Percentiles rank a stretch among this genome's conserved stretches.
Conservation (phyloP, 2,888 invertebrate species). For the Maniola hyperantus region DNA sequence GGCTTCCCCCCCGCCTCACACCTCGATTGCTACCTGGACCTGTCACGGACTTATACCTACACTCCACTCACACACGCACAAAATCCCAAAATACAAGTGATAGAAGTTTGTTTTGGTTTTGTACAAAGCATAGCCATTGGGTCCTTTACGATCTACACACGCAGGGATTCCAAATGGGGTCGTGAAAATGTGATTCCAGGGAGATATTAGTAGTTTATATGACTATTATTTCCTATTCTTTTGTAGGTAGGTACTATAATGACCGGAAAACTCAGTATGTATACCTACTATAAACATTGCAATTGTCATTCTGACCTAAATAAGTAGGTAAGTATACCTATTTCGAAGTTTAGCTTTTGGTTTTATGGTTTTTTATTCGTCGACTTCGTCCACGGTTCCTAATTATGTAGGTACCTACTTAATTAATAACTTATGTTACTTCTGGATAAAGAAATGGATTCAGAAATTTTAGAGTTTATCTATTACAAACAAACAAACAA, state of each 20-base stretch:
- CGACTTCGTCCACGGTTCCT: too few species aligned
- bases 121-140: constrained; percentile 56
- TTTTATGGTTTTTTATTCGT: too few species aligned
- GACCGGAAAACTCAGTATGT: constrained; percentile 3
- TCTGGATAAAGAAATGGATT: too few species aligned
- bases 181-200: constrained; percentile 61
- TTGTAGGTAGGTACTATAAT: constrained; percentile 16
- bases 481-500: too few species aligned
- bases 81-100: constrained; percentile 1
- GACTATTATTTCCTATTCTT: constrained; percentile 17
- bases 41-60: too few species aligned
- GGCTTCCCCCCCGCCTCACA: too few species aligned
- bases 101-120: constrained; percentile 47
- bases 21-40: too few species aligned
- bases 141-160: constrained; percentile 56
- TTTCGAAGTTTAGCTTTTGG: too few species aligned
- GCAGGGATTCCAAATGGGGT: constrained; percentile 65
- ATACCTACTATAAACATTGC: not conserved
- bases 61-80: not conserved
- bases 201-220: constrained; percentile 23
- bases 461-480: too few species aligned
- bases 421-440: too few species aligned
- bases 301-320: not conserved
- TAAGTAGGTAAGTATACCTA: too few species aligned
- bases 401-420: too few species aligned